Evolutionary conservation across 1,140 invertebrate species (phyloP).

Genomic region (Drosophila quadrilineata): DNA sequence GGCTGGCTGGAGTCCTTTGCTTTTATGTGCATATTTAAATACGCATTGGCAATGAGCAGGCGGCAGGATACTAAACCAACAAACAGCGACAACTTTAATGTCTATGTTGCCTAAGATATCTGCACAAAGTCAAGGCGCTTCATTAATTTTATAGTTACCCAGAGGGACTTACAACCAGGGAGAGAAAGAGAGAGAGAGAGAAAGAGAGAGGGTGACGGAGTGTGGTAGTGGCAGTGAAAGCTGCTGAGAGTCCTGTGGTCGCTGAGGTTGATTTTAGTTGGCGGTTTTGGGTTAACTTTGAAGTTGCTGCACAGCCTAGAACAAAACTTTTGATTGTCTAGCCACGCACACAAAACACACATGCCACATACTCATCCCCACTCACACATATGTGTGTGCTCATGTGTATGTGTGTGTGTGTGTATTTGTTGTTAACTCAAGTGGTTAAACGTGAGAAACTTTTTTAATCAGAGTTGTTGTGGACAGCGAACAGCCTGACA

Average conservation of each 20-base stretch:
- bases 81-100: slow-evolving; percentile 62
- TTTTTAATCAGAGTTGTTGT: slow-evolving; percentile 79
- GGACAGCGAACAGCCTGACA: too few species aligned
- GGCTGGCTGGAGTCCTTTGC: slow-evolving; percentile 27
- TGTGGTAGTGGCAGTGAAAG: background rate
- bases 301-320: slow-evolving; percentile 44
- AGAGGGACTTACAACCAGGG: background rate
- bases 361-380: background rate
- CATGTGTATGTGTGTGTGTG: slow-evolving; percentile 24
- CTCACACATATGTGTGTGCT: background rate
- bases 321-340: slow-evolving; percentile 76
- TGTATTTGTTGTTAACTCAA: slow-evolving; percentile 50
- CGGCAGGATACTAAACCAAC: slow-evolving; percentile 11
- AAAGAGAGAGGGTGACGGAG: background rate
- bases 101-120: slow-evolving; percentile 54
- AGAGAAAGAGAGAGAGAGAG: background rate
- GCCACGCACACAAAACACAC: slow-evolving; percentile 54
- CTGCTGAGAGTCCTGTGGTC: slow-evolving; percentile 19
- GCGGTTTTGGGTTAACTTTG: slow-evolving; percentile 60
- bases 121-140: slow-evolving; percentile 57
- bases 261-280: slow-evolving; percentile 32
- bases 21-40: slow-evolving; percentile 76
- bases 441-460: slow-evolving; percentile 78
- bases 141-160: slow-evolving; percentile 73
- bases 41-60: slow-evolving; percentile 58